A percentile compares a stretch with the other conserved stretches of the same genome.
Evolutionary conservation across 2,888 invertebrate genomes (phyloP).

Genomic region (Drosophila cyrtoloma): DNA sequence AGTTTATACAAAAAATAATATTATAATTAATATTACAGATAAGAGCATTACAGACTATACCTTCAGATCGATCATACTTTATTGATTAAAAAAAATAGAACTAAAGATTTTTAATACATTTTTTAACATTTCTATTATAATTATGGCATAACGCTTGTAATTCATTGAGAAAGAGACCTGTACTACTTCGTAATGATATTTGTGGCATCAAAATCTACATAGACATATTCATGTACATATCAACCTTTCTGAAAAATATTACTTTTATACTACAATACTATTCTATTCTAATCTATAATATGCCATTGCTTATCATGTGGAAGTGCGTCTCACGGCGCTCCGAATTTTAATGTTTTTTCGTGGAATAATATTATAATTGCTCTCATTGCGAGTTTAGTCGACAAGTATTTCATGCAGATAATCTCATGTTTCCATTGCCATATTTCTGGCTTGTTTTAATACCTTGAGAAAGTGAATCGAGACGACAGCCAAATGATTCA

Average conservation of each 20-base stretch:
- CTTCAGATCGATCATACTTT: neutral
- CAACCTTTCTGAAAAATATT: neutral
- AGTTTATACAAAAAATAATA: neutral
- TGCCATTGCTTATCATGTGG: neutral
- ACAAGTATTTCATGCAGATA: neutral
- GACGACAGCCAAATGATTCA: neutral
- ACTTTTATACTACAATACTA: neutral
- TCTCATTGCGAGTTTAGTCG: neutral
- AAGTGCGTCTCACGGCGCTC: neutral
- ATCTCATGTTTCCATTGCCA: neutral
- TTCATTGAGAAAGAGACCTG: neutral
- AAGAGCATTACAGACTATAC: neutral
- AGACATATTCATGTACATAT: too few species aligned
- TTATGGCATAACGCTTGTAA: neutral
- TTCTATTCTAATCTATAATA: neutral
- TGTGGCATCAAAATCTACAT: neutral
- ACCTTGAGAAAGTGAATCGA: neutral
- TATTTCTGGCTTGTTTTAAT: neutral
- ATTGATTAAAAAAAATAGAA: neutral
- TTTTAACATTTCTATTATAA: neutral
- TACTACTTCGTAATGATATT: neutral
- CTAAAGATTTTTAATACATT: neutral
- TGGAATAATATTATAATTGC: neutral
- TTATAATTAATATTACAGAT: neutral
- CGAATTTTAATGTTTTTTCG: neutral